Evolutionary conservation across 2,888 invertebrate species (phyloP).

Genomic region (Cataglyphis rosenhaueri): DNA sequence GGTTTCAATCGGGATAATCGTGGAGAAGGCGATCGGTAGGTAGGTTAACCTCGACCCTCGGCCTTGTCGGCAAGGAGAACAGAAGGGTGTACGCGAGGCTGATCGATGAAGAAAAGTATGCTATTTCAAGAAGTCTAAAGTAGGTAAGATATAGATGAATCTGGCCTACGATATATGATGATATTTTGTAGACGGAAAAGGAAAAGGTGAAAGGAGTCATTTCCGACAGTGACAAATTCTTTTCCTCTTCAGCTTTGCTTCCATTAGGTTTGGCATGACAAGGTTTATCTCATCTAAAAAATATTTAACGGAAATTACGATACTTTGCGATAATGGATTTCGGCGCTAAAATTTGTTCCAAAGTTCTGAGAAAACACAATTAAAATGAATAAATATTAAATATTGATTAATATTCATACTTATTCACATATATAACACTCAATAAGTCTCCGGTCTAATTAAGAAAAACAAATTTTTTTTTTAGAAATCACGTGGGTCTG

Average conservation of each 20-base stretch:
- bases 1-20: conserved; percentile 44
- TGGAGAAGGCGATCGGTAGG: conserved; percentile 52
- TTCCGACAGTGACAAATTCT: conserved; percentile 39
- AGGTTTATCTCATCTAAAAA: not conserved
- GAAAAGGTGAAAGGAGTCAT: conserved; percentile 11
- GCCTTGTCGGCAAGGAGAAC: conserved; percentile 30
- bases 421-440: too few relatives aligned
- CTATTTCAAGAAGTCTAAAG: conserved; percentile 70
- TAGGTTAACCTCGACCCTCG: conserved; percentile 73
- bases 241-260: not conserved
- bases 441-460: too few relatives aligned
- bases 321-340: not conserved
- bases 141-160: conserved; percentile 62
- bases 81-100: conserved; percentile 57
- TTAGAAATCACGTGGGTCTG: too few relatives aligned
- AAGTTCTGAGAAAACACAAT: not conserved
- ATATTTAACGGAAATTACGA: not conserved
- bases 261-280: conserved; percentile 17
- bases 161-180: conserved; percentile 58
- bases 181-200: conserved; percentile 54
- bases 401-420: not conserved
- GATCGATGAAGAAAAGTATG: conserved; percentile 74
- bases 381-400: not conserved
- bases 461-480: too few relatives aligned
- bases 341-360: not conserved